phyloP scores from a whole-genome alignment of 2,888 invertebrate genomes.

The Malthinus flaveolus region DNA sequence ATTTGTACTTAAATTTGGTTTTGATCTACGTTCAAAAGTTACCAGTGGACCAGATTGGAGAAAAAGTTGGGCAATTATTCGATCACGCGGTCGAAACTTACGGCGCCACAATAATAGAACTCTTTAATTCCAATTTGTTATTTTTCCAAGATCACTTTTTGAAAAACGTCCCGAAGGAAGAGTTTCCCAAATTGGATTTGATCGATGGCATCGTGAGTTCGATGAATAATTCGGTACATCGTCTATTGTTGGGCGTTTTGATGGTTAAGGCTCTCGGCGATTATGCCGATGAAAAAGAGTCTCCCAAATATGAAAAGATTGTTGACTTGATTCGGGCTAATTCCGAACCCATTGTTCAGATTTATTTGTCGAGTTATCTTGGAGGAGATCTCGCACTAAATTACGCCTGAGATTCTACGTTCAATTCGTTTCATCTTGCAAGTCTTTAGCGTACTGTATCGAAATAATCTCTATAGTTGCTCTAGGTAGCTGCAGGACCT shows the following conservation, averaged over 20 bases:
- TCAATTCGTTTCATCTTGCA: too few species aligned
- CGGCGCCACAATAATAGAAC: not conserved
- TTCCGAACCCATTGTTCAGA: slow-evolving; percentile 7
- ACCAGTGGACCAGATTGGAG: not conserved
- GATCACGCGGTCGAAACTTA: not conserved
- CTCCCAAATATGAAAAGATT: not conserved
- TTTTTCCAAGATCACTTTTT: not conserved
- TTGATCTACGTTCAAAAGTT: slow-evolving; percentile 8
- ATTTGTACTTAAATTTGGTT: slow-evolving; percentile 11
- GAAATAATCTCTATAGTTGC: too few species aligned
- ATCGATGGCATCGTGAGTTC: slow-evolving; percentile 5
- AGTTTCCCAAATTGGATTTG: not conserved
- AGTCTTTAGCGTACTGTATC: too few species aligned
- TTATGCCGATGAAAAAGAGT: not conserved
- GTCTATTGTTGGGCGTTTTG: slow-evolving; percentile 12
- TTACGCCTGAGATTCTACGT: too few species aligned
- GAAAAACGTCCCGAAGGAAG: not conserved
- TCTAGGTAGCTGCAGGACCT: too few species aligned
- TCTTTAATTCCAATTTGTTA: not conserved
- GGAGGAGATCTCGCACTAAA: not conserved
- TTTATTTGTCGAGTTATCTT: slow-evolving; percentile 11
- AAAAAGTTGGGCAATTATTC: not conserved
- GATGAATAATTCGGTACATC: not conserved
- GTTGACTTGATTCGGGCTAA: not conserved
- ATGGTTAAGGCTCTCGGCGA: slow-evolving; percentile 3